A percentile compares a stretch with the other conserved stretches of the same genome.
These are phyloP conservation scores for Plodia interpunctella DNA, from an alignment of 1,140 invertebrate genomes.

Conservation along the genomic window DNA sequence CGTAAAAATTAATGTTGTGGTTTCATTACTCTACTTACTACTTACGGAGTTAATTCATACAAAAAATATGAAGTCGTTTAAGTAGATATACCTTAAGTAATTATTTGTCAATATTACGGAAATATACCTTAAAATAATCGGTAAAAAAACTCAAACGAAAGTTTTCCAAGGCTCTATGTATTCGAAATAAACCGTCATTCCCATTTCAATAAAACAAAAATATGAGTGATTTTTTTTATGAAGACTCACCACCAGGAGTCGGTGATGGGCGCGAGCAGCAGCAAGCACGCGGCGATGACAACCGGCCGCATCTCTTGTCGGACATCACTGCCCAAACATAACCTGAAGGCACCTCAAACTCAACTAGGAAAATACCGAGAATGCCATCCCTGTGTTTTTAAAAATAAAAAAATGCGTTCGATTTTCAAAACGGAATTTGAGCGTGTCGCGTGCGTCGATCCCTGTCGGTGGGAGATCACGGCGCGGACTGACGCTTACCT, in stretches of 20 bases:
- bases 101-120: too few species aligned
- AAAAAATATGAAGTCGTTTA: too few species aligned
- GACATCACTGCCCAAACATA: slow-evolving; percentile 54
- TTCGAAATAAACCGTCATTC: background rate
- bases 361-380: slow-evolving; percentile 3
- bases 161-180: too few species aligned
- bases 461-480: slow-evolving; percentile 64
- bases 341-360: slow-evolving; percentile 1
- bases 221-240: background rate
- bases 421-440: slow-evolving; percentile 53
- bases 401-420: slow-evolving; percentile 20
- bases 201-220: background rate
- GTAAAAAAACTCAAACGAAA: too few species aligned
- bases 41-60: too few species aligned
- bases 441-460: slow-evolving; percentile 47
- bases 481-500: slow-evolving; percentile 66
- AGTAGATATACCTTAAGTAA: too few species aligned
- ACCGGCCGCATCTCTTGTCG: slow-evolving; percentile 80
- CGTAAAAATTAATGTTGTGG: too few species aligned
- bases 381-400: slow-evolving; percentile 4
- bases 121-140: too few species aligned
- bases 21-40: too few species aligned
- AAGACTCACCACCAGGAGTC: slow-evolving; percentile 81
- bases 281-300: slow-evolving; percentile 80
- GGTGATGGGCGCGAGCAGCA: slow-evolving; percentile 81